Conservation (phyloP, 2,888 invertebrate genomes). For the Strigamia maritima region DNA sequence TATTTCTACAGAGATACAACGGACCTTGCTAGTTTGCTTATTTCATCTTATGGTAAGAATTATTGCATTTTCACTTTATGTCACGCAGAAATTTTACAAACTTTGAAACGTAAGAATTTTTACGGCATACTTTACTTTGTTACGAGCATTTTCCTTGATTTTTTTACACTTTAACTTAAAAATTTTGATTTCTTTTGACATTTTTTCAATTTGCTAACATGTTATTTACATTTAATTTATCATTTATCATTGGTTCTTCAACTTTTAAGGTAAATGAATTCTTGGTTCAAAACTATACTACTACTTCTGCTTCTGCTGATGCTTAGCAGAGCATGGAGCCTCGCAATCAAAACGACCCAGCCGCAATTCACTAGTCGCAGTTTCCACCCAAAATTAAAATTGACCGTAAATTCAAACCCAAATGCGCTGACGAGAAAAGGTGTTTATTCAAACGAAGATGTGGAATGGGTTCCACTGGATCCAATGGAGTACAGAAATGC, state of each 20-base stretch:
- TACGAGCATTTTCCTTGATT: too few relatives aligned
- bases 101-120: too few relatives aligned
- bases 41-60: too few relatives aligned
- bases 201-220: not conserved
- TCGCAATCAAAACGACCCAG: too few relatives aligned
- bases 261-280: not conserved
- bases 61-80: too few relatives aligned
- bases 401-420: not conserved
- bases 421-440: not conserved
- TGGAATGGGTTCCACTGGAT: conserved; percentile 28
- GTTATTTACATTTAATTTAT: too few relatives aligned
- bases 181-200: not conserved
- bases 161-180: too few relatives aligned
- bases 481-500: not conserved
- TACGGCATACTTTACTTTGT: too few relatives aligned
- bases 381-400: not conserved
- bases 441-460: not conserved
- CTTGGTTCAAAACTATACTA: not conserved
- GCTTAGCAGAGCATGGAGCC: not conserved
- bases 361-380: not conserved
- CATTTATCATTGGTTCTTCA: not conserved
- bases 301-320: not conserved
- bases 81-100: too few relatives aligned
- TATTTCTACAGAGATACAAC: too few relatives aligned
- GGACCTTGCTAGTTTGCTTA: too few relatives aligned